These are phyloP conservation scores for Otolemur crassicaudatus DNA, from an alignment of 2,797 vertebrate species.

Conservation along the genomic window DNA sequence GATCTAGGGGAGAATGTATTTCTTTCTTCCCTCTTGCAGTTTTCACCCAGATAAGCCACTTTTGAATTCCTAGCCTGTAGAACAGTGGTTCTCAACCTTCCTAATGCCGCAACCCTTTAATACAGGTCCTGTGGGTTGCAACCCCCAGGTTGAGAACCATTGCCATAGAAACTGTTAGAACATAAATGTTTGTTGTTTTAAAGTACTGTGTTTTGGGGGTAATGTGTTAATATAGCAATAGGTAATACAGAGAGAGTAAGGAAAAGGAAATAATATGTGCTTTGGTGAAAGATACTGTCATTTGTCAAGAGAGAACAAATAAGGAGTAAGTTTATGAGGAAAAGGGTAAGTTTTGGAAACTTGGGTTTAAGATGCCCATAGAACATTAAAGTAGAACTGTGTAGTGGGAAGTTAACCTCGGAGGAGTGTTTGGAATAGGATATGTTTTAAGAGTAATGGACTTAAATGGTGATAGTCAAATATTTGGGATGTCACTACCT, in stretches of 20 bases:
- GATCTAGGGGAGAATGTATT: neutral
- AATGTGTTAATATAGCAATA: neutral
- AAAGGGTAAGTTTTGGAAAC: neutral
- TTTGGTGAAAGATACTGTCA: neutral
- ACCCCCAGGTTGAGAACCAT: too few relatives aligned
- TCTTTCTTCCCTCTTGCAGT: neutral
- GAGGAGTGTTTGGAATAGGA: neutral
- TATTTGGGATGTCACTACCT: neutral
- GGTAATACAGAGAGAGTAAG: neutral
- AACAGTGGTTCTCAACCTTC: too few relatives aligned
- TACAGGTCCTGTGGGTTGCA: too few relatives aligned
- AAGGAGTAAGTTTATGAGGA: neutral
- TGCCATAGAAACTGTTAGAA: neutral
- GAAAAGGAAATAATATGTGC: neutral
- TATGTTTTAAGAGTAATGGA: neutral
- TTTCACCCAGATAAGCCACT: neutral
- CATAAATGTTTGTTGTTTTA: slow-evolving; percentile 6
- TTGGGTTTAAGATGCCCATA: neutral
- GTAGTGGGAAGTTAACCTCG: neutral
- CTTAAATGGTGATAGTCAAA: neutral
- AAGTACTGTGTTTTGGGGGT: neutral
- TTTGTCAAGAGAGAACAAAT: neutral
- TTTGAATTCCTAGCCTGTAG: neutral
- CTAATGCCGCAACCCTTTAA: too few relatives aligned
- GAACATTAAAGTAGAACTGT: neutral